Evolutionary conservation across 2,113 vertebrate species (phyloP), one percentile per base, ranked within the genome.

Genomic region (Talpa occidentalis): DNA sequence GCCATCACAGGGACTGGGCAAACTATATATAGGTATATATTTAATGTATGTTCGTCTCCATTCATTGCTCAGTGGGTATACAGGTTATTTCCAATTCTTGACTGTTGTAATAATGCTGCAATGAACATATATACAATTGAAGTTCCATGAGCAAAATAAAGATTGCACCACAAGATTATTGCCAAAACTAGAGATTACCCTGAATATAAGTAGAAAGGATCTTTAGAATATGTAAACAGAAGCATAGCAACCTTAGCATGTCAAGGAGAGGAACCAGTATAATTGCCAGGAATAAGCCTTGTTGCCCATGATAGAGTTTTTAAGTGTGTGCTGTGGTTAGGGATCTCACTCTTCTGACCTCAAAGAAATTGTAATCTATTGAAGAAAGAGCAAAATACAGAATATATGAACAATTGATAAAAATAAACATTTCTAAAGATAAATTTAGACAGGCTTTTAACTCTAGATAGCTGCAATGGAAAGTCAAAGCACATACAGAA

Each of bases 121-220:
- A 56, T 22, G 19, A 56, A 56, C 10, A 88, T 74, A 5, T 44
- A n/a, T 40, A 2, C 5, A 56, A 2, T 22, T 79, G 21, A 70
- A 84, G 17, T 62, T 44, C 19, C 37, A 35, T 54, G 32, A 59
- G 24, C 44, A 78, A 64, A 60, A 59, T 19, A 60, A 22, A 59
- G 32, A 67, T 35, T 10, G 2, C 1, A 47, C 1, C 0, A 59
- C 2, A 62, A 12, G 8, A 54, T 66, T 0, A 2, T 14, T 47
- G 4, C 10, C 21, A n/a, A 54, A 70, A 32, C 4, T 26, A 14
- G 0, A 73, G 7, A 64, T 40, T 24, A 74, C 40, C 10, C 1
- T 60, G 22, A 56, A 44, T 3, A 17, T 22, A 90, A 35, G n/a
- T 12, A 30, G 21, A 6, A 42, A 69, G 5, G 11, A 19, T 37